A percentile compares a stretch with the other conserved stretches of the same genome.
Conservation (phyloP, 1,140 invertebrate genomes). For the Drosophila nigromelanica region DNA sequence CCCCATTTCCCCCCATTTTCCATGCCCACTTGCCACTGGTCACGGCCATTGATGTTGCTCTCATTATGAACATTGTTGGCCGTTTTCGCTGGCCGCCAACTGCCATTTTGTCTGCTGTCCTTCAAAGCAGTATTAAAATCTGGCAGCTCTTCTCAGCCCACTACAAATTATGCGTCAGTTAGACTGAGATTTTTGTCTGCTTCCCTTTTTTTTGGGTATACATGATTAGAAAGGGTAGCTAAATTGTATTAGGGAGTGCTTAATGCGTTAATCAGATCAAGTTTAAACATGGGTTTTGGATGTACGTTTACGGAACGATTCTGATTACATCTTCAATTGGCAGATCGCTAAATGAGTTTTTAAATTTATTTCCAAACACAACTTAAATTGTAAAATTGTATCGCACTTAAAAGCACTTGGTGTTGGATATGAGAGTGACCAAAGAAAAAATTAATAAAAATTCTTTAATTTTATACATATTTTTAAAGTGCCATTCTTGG, state of each 20-base stretch:
- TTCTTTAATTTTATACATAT: too few relatives aligned
- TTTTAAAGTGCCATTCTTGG: too few relatives aligned
- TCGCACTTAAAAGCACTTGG: not conserved
- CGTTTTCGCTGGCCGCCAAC: constrained; percentile 52
- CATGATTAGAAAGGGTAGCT: not conserved
- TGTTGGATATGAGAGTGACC: too few relatives aligned
- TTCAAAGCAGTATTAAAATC: constrained; percentile 59
- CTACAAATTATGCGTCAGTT: constrained; percentile 28
- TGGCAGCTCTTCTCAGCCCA: constrained; percentile 27
- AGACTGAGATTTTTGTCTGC: constrained; percentile 18
- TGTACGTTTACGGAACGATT: too few relatives aligned
- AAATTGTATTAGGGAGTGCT: not conserved
- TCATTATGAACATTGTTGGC: constrained; percentile 52
- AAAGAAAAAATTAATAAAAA: too few relatives aligned
- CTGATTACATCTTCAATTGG: not conserved
- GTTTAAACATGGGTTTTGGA: not conserved
- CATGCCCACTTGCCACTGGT: constrained; percentile 19
- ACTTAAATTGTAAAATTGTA: not conserved
- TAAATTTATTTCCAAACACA: not conserved
- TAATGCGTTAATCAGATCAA: not conserved
- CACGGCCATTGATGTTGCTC: constrained; percentile 60
- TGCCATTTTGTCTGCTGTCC: constrained; percentile 58
- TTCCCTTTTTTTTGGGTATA: constrained; percentile 1
- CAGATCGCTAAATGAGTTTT: not conserved
- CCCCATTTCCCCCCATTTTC: constrained; percentile 1